These are phyloP conservation scores for Thumatha senex DNA, from an alignment of 2,888 invertebrate genomes.

Conservation along the genomic window DNA sequence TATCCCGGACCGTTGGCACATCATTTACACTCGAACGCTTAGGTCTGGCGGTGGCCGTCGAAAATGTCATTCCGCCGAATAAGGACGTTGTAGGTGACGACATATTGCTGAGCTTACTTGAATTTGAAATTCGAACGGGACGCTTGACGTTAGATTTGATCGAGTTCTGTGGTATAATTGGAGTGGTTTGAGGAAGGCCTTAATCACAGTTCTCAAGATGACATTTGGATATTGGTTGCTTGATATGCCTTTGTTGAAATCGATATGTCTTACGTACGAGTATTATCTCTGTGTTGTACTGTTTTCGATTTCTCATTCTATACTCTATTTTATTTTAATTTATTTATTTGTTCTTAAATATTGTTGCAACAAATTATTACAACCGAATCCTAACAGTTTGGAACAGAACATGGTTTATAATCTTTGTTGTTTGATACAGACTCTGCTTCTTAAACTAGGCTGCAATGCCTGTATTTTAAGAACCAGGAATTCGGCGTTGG, in stretches of 20 bases:
- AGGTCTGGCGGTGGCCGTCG: constrained; percentile 26
- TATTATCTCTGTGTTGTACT: too few species aligned
- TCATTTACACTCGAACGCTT: constrained; percentile 51
- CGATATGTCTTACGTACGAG: neutral
- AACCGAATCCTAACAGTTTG: too few species aligned
- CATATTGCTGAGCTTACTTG: constrained; percentile 38
- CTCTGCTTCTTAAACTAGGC: too few species aligned
- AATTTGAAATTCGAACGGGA: constrained; percentile 21
- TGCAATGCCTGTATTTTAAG: too few species aligned
- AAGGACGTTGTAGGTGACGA: constrained; percentile 29
- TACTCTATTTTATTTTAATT: too few species aligned
- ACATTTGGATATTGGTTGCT: neutral
- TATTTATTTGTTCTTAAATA: too few species aligned
- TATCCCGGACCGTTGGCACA: constrained; percentile 40
- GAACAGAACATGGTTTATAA: too few species aligned
- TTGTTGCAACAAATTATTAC: too few species aligned
- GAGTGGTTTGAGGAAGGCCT: constrained; percentile 4
- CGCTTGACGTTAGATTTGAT: constrained; percentile 41
- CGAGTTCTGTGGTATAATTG: constrained; percentile 42
- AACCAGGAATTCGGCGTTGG: too few species aligned
- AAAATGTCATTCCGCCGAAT: constrained; percentile 38
- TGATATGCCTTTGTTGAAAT: neutral
- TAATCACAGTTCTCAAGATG: constrained; percentile 8
- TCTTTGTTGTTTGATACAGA: too few species aligned
- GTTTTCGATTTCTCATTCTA: too few species aligned